A percentile compares a stretch with the other conserved stretches of the same genome.
Evolutionary conservation across 2,113 vertebrate genomes (phyloP).

Genomic region (Mormyrus iriodes): DNA sequence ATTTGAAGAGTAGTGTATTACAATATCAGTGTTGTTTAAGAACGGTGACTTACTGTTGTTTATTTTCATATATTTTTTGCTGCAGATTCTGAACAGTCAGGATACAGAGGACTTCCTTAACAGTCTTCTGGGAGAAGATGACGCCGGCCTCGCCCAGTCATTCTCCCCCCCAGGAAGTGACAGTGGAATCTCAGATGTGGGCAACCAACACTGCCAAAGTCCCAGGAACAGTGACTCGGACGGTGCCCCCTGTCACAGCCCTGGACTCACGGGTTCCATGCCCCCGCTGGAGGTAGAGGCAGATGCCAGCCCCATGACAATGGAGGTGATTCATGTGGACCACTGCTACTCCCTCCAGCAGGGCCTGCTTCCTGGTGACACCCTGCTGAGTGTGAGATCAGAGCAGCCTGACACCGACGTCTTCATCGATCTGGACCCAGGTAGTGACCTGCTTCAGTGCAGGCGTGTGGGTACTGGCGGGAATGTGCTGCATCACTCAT

Average conservation of each 20-base stretch:
- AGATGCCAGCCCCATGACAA: constrained; percentile 41
- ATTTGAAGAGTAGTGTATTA: background rate
- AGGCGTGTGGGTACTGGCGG: background rate
- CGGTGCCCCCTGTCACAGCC: constrained; percentile 43
- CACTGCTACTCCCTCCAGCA: constrained; percentile 73
- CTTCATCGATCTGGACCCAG: constrained; percentile 69
- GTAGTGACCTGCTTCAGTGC: background rate
- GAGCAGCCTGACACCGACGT: constrained; percentile 60
- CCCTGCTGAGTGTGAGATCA: constrained; percentile 56
- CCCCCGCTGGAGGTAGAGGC: constrained; percentile 29
- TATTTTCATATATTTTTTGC: background rate
- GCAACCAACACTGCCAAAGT: constrained; percentile 40
- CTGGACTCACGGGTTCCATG: constrained; percentile 30
- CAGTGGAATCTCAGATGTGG: constrained; percentile 62
- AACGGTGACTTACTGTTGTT: background rate
- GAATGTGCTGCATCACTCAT: background rate
- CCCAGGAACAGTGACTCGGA: constrained; percentile 48
- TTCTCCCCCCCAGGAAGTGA: constrained; percentile 56
- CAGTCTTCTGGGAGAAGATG: constrained; percentile 58
- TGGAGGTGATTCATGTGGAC: constrained; percentile 60
- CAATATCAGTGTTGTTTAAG: background rate
- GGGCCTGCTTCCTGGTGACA: constrained; percentile 20
- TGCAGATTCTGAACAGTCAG: constrained; percentile 64
- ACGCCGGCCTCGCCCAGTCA: constrained; percentile 32
- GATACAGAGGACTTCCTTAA: constrained; percentile 74